These are phyloP conservation scores for Tubiluchus corallicola DNA, from an alignment of 2,888 invertebrate genomes.

Conservation along the genomic window DNA sequence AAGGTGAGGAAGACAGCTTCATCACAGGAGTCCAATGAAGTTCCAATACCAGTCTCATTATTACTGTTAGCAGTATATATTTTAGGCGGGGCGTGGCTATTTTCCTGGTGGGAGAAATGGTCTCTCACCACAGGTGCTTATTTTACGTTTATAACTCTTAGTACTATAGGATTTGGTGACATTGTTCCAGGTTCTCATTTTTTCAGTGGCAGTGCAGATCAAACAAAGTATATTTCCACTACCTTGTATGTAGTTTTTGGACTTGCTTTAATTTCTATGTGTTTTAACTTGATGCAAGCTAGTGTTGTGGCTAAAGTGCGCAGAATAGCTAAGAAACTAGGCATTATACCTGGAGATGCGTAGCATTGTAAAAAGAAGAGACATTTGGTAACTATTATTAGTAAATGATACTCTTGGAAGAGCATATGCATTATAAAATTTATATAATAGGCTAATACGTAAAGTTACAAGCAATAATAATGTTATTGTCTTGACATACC, in stretches of 20 bases:
- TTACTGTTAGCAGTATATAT: constrained; percentile 12
- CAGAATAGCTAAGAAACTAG: constrained; percentile 10
- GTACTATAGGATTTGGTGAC: constrained; percentile 13
- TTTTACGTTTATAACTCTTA: constrained; percentile 12
- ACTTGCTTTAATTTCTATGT: constrained; percentile 13
- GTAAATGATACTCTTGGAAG: no score
- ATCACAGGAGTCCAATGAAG: constrained; percentile 5
- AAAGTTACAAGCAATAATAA: no score
- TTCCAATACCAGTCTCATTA: constrained; percentile 12
- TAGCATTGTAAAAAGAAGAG: background rate
- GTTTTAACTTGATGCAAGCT: constrained; percentile 14
- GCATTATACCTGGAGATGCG: constrained; percentile 10
- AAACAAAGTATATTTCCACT: constrained; percentile 9
- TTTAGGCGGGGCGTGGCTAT: constrained; percentile 12
- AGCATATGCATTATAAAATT: no score
- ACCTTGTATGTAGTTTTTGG: constrained; percentile 12
- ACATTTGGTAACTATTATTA: no score
- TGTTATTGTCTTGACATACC: no score
- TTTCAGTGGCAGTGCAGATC: constrained; percentile 9
- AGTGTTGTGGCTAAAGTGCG: constrained; percentile 12
- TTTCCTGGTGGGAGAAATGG: constrained; percentile 12
- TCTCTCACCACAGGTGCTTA: constrained; percentile 12
- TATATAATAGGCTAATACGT: no score
- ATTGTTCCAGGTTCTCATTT: constrained; percentile 12
- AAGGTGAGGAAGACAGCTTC: background rate